phyloP scores from a whole-genome alignment of 1,140 invertebrate genomes.

The Pseudomyrmex sp. region DNA sequence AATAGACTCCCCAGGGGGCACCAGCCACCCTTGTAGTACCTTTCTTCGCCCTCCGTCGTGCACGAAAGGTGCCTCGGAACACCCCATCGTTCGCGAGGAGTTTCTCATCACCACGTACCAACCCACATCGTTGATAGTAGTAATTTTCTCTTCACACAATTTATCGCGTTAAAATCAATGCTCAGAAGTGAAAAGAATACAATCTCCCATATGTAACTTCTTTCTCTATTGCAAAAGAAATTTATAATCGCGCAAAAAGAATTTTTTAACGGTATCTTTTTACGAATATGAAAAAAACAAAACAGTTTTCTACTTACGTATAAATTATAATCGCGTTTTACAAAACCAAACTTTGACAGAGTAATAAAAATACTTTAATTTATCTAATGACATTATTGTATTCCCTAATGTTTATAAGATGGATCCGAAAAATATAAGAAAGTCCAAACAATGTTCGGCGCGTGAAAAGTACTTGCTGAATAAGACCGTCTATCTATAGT shows the following conservation, averaged over 20 bases:
- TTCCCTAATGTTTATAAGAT: no score
- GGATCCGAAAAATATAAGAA: background rate
- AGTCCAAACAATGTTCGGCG: constrained; percentile 3
- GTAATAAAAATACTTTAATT: background rate
- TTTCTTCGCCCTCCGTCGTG: constrained; percentile 78
- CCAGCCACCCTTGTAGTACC: constrained; percentile 80
- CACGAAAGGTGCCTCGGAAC: constrained; percentile 75
- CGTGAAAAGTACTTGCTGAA: background rate
- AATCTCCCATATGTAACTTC: background rate
- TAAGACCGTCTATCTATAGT: constrained; percentile 4
- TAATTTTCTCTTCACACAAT: constrained; percentile 69
- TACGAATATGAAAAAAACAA: no score
- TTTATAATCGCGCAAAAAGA: background rate
- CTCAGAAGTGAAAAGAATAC: background rate
- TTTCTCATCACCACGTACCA: constrained; percentile 61
- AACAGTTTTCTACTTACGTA: no score
- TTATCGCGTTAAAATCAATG: constrained; percentile 48
- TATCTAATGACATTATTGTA: background rate
- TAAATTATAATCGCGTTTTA: background rate
- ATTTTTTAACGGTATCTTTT: background rate
- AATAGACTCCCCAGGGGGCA: constrained; percentile 82
- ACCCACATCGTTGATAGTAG: constrained; percentile 54
- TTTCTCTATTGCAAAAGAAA: background rate
- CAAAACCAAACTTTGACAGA: background rate
- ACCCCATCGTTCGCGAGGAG: constrained; percentile 61